phyloP scores from a whole-genome alignment of 2,888 invertebrate species.

The Clostera curtula region DNA sequence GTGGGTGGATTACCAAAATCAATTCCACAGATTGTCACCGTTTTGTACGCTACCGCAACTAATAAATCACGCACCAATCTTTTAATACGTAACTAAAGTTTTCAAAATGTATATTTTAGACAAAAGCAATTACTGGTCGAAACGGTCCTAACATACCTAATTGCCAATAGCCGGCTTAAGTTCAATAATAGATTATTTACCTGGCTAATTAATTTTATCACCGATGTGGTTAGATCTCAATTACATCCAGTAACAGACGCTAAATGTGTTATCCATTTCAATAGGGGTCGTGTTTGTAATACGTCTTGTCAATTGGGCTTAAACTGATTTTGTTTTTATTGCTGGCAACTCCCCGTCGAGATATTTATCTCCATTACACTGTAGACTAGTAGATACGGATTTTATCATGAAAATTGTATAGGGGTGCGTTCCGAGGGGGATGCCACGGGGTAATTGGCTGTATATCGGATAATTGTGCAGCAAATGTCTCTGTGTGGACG shows the following conservation, averaged over 20 bases:
- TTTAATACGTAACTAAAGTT: no score
- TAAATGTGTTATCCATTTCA: constrained; percentile 3
- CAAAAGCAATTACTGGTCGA: no score
- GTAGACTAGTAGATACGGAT: constrained; percentile 59
- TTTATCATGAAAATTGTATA: constrained; percentile 60
- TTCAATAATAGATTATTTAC: no score
- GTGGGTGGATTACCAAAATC: constrained; percentile 52
- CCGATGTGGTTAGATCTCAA: no score
- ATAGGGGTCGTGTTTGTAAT: constrained; percentile 37
- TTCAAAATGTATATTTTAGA: no score
- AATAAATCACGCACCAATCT: background rate
- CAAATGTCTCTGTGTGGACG: constrained; percentile 38
- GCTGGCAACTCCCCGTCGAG: constrained; percentile 50
- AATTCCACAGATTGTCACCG: constrained; percentile 43
- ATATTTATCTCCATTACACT: constrained; percentile 70
- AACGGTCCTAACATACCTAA: no score
- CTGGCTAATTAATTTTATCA: background rate
- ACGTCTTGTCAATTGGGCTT: constrained; percentile 66
- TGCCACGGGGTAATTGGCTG: constrained; percentile 57
- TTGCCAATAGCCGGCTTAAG: no score
- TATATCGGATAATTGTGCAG: constrained; percentile 62
- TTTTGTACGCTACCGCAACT: constrained; percentile 17
- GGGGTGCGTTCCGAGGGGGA: constrained; percentile 45
- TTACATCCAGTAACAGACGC: background rate
- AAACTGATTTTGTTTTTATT: constrained; percentile 70